phyloP scores from a whole-genome alignment of 2,888 invertebrate genomes.

The Ashinkailepas kermadecensis region DNA sequence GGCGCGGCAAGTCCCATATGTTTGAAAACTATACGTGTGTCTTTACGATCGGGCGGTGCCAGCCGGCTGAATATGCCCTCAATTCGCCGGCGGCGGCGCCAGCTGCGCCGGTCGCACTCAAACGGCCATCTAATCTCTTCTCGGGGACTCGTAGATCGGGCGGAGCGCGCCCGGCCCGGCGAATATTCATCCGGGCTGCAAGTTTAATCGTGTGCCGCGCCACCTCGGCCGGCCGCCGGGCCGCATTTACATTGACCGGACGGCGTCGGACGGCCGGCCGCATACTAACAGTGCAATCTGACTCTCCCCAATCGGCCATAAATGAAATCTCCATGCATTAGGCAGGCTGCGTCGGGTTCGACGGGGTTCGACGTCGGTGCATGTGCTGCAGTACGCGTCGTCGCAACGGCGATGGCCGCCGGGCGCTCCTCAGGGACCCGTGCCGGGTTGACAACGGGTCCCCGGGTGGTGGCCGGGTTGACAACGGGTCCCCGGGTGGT shows the following conservation, averaged over 20 bases:
- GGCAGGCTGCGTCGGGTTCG: background rate
- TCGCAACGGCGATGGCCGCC: background rate
- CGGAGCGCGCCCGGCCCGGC: background rate
- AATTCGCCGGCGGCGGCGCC: background rate
- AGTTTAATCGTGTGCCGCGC: slow-evolving; percentile 7
- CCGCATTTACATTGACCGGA: background rate
- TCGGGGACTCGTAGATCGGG: slow-evolving; percentile 1
- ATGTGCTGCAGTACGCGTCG: background rate
- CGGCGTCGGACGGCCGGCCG: background rate
- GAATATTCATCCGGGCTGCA: slow-evolving; percentile 16
- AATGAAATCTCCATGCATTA: slow-evolving; percentile 23
- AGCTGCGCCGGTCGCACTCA: slow-evolving; percentile 12
- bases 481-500: too few species aligned
- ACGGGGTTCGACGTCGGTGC: background rate
- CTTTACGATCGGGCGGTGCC: slow-evolving; percentile 2
- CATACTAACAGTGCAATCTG: slow-evolving; percentile 18
- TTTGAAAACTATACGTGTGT: slow-evolving; percentile 13
- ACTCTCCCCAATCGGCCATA: slow-evolving; percentile 11
- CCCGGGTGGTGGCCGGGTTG: background rate
- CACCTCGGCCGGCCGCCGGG: background rate
- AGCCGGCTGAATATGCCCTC: background rate
- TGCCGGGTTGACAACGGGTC: background rate
- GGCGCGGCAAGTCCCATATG: slow-evolving; percentile 2
- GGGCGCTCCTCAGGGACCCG: background rate
- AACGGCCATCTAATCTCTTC: slow-evolving; percentile 15